Base-by-base conservation (phyloP, 2,113 vertebrate genomes). In the Phyllopteryx taeniolatus region DNA sequence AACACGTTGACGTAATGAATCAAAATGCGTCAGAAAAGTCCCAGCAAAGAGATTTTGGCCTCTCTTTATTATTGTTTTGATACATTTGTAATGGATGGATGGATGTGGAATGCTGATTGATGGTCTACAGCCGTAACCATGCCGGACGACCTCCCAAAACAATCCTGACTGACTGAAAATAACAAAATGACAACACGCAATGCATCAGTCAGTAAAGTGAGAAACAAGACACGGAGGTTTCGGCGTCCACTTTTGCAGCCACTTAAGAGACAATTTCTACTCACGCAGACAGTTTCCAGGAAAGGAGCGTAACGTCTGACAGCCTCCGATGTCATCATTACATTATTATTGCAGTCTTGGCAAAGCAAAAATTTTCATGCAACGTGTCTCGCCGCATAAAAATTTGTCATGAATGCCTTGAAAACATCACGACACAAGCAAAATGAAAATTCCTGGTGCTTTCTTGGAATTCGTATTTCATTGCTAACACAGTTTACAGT, bases 81-180 rank as follows among this genome's bases (percentile, higher is more conserved):
- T 22, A 7, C 7, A 11, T 35, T 35, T 61, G 31, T 35, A 39
- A 39, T 6, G 3, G 27, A 35, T 20, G 39, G 35, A 63, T 42
- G 17, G 17, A 63, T 42, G 35, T 63, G 35, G 19, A 43, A 11
- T 14, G 31, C n/a, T 39, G 67, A 51, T 31, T 53, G 27, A 14
- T 11, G 47, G 73, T 65, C 17, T 79, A 73, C 72, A 85, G 79
- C 67, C 84, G 82, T 84, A 84, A 88, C 84, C 83, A 83, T 70
- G 69, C 70, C 76, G 79, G 85, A 33, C 27, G 2, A 89, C 88
- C 88, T 87, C 88, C 83, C 84, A 87, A 42, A 39, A 63, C 9
- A 63, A 63, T 31, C 17, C 22, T 15, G 35, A 63, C 61, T 10
- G 19, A 42, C 10, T n/a, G 61, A n/a, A 63, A 19, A 5, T 4